A percentile compares a stretch with the other conserved stretches of the same genome.
Evolutionary conservation across 2,888 invertebrate genomes (phyloP).

Genomic region (Plagodis pulveraria): DNA sequence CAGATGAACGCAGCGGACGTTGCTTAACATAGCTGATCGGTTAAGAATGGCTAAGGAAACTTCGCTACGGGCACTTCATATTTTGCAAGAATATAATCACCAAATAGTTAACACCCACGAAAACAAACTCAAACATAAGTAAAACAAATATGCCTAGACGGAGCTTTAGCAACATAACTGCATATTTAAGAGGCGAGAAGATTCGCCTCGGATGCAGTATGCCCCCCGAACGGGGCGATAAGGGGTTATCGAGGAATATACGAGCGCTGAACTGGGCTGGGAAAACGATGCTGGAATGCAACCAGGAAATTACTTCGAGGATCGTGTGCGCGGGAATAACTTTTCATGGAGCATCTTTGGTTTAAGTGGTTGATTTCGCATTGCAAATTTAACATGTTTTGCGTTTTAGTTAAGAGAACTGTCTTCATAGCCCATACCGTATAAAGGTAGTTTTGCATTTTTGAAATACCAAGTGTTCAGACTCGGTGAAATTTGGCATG

Average conservation of each 20-base stretch:
- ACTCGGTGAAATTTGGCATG: no score
- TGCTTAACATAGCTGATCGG: no score
- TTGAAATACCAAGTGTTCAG: no score
- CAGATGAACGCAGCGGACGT: no score
- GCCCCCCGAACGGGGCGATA: constrained; percentile 55
- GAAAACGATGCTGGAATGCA: constrained; percentile 16
- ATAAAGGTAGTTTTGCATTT: no score
- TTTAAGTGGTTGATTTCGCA: no score
- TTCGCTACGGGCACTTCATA: no score
- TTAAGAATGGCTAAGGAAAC: no score
- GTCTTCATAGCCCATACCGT: no score
- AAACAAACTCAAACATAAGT: constrained; percentile 7
- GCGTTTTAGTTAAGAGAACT: no score
- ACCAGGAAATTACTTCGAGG: constrained; percentile 21
- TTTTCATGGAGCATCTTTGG: neutral
- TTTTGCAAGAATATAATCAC: no score
- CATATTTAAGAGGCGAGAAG: constrained; percentile 35
- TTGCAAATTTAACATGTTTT: no score
- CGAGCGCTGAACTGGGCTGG: constrained; percentile 34
- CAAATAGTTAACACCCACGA: neutral
- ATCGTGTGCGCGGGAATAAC: constrained; percentile 1
- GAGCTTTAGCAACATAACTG: constrained; percentile 27
- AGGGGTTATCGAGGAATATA: constrained; percentile 67
- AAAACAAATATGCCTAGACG: constrained; percentile 22
- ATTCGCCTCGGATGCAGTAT: constrained; percentile 38